phyloP scores from a whole-genome alignment of 1,140 invertebrate species.

The Drosophila dunni region DNA sequence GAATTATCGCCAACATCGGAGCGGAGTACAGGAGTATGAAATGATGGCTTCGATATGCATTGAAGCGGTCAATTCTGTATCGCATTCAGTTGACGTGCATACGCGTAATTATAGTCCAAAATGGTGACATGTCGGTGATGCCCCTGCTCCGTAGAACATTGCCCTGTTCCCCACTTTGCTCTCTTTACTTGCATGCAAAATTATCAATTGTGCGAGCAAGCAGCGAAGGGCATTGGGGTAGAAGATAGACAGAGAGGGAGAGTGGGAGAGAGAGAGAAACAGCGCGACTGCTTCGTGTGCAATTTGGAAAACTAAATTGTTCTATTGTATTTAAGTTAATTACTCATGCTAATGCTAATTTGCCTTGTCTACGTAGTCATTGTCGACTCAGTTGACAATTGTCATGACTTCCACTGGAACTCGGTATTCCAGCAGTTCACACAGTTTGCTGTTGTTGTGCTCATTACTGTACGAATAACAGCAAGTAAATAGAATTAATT shows the following conservation, averaged over 20 bases:
- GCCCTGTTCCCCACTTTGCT: neutral
- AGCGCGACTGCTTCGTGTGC: slow-evolving; percentile 48
- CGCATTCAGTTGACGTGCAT: slow-evolving; percentile 64
- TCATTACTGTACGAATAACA: neutral
- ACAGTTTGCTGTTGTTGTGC: slow-evolving; percentile 7
- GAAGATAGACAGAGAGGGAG: neutral
- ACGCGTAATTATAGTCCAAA: slow-evolving; percentile 74
- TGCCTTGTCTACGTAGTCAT: slow-evolving; percentile 53
- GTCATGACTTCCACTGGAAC: slow-evolving; percentile 47
- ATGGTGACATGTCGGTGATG: slow-evolving; percentile 47
- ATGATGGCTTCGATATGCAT: slow-evolving; percentile 60
- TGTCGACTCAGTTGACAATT: slow-evolving; percentile 55
- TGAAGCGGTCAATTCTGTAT: slow-evolving; percentile 55
- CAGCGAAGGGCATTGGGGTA: slow-evolving; percentile 9
- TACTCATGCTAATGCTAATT: slow-evolving; percentile 82
- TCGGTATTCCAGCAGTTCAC: slow-evolving; percentile 8
- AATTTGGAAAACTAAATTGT: slow-evolving; percentile 82
- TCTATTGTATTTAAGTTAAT: slow-evolving; percentile 83
- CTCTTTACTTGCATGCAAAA: slow-evolving; percentile 54
- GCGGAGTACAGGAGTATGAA: neutral
- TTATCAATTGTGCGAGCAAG: slow-evolving; percentile 65
- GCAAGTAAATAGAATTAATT: neutral
- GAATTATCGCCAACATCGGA: neutral
- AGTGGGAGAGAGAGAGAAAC: neutral
- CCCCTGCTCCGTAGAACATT: neutral